Base-by-base conservation (phyloP, 2,113 vertebrate species). In the Nibea coibor region DNA sequence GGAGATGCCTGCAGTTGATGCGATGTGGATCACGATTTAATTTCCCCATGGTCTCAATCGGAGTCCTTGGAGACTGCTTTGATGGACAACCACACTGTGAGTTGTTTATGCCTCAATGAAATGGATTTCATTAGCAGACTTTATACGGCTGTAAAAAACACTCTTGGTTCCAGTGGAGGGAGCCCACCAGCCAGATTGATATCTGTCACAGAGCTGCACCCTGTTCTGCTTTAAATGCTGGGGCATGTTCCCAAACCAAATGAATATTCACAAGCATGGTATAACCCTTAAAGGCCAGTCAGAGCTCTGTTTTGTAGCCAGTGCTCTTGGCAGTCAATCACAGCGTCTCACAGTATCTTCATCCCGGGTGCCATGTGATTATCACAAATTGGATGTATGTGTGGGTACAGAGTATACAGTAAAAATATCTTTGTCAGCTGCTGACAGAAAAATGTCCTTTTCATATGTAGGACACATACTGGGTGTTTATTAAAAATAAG, bases 241-340 rank as follows among this genome's bases (percentile, higher is more conserved):
- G 81, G 19, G 72, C 28, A 9, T 50, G 28, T 56, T 80, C 51
- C 82, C 83, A 72, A 83, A 20, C 35, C 2, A 42, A 39, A 66
- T 87, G 69, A 92, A 88, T 92, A 78, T 91, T 90, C 65, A 90
- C n/a, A 5, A 78, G 54, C 54, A 70, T 63, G 59, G 26, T 47
- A 43, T 63, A 2, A 43, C 35, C 62, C 62, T 84, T 67, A 73
- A 79, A 16, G 63, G 22, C 74, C 67, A 48, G 47, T 63, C 81
- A 68, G 64, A 24, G 8, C 73, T 79, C 39, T 90, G 66, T 75
- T 87, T 86, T 75, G 58, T 24, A 72, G 83, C 43, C 72, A 75
- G 43, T 14, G 51, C 14, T 62, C 35, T 74, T 88, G 83, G 85
- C 78, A 79, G 42, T 31, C 51, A 78, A 61, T 62, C 58, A 69